Base-by-base conservation (phyloP, 92 coral and sea anemone genomes). In the Porites evermanni region DNA sequence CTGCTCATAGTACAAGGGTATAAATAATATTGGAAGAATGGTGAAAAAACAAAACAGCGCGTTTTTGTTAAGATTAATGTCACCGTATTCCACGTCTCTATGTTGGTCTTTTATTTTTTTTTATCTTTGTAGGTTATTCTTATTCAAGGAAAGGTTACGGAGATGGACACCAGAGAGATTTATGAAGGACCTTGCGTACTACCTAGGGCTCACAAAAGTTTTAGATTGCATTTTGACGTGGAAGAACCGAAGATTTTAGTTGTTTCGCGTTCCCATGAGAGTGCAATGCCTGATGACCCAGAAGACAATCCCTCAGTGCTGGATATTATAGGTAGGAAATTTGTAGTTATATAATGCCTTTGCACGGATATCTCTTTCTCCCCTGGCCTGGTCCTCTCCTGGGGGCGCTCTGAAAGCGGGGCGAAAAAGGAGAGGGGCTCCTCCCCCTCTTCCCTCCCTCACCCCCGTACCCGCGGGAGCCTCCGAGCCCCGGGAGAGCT, bases 151-250 rank as follows among this genome's bases (percentile, higher is more conserved):
- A 93, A 94, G 73, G 92, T 95, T 52, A 91, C 93, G 19, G 94
- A 91, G 75, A 67, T 79, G 26, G 95, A 89, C 11, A 93, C 95
- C 29, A 80, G 93, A 59, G 98, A 93, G 67, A 64, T 87, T 32
- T 92, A 87, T 81, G 98, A 93, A 64, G 99, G 95, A 13, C 99
- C 98, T 1, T 91, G 93, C 29, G 86, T 97, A 32, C 91, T 97
- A 13, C 98, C 99, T 9, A 90, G 73, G 77, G 72, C 72, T 52
- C 73, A 91, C 58, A 88, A 91, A 70, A 20, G 76, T 32, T 91
- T 89, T 60, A 79, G 84, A 58, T 80, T 97, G 53, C 93, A 95
- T 82, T 92, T 71, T 81, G 98, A 97, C 0, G 73, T 17, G 6
- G 80, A 82, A 20, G 94, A 92, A 78, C 99, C 98, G 19, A 95